A percentile compares a stretch with the other conserved stretches of the same genome.
phyloP scores from a whole-genome alignment of 2,113 vertebrate genomes.

The Struthidea cinerea region DNA sequence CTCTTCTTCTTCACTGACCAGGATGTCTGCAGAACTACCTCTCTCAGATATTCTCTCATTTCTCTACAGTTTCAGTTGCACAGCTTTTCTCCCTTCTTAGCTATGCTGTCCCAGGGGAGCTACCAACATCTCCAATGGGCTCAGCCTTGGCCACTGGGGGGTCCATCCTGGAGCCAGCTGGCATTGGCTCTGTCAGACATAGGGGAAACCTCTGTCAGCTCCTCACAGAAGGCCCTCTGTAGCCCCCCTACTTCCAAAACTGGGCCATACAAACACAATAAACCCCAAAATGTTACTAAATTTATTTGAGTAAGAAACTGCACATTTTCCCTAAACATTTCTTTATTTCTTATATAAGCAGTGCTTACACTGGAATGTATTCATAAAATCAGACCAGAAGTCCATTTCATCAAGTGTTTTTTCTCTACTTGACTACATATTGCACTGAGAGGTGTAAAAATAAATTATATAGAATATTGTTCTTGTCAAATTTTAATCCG shows the following conservation, averaged over 20 bases:
- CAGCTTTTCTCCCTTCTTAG: neutral
- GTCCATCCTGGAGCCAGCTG: neutral
- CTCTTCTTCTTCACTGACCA: too few species aligned
- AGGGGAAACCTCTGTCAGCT: neutral
- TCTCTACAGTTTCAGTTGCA: neutral
- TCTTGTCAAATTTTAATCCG: neutral
- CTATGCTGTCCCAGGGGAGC: rapidly evolving
- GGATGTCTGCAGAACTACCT: neutral
- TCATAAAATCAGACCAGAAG: neutral
- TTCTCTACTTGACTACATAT: neutral
- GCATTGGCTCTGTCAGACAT: neutral
- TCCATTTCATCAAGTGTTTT: neutral
- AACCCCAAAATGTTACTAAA: neutral
- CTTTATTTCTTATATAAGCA: neutral
- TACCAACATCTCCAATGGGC: rapidly evolving
- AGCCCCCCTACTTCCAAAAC: neutral
- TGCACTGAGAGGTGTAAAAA: neutral
- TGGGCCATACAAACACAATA: neutral
- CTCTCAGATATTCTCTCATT: neutral
- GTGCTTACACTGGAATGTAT: neutral
- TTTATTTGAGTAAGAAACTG: neutral
- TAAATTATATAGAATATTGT: neutral
- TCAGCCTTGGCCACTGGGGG: neutral
- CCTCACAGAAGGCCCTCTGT: neutral
- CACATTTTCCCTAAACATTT: neutral